A percentile compares a stretch with the other conserved stretches of the same genome.
Evolutionary conservation across 2,797 vertebrate species (phyloP).

Genomic region (Pseudochirops cupreus): DNA sequence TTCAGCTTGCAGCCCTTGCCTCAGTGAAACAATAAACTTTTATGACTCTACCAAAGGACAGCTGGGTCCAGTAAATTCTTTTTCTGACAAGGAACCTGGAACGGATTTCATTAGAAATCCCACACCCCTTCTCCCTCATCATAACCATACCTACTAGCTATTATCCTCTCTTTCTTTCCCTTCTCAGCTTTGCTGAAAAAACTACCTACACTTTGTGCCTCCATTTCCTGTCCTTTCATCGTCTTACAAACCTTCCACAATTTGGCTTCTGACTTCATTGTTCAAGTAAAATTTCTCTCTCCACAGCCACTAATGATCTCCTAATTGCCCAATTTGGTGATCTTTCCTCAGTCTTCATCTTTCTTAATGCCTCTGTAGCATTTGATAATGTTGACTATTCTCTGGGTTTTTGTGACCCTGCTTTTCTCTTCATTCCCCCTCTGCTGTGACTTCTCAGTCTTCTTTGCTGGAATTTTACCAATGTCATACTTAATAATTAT

Average conservation of each 20-base stretch:
- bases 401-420: neutral
- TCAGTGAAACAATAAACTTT: too few relatives aligned
- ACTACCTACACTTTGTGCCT: neutral
- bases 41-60: too few relatives aligned
- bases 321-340: neutral
- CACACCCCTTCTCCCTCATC: too few relatives aligned
- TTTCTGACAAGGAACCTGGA: too few relatives aligned
- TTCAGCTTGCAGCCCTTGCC: too few relatives aligned
- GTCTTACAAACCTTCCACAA: neutral
- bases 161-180: neutral
- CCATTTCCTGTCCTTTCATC: neutral
- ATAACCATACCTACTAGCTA: neutral
- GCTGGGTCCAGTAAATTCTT: too few relatives aligned
- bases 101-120: too few relatives aligned
- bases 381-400: neutral
- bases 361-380: neutral
- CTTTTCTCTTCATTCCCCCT: neutral
- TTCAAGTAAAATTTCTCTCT: neutral
- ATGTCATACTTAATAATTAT: neutral
- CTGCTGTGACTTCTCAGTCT: neutral
- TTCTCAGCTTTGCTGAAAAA: neutral
- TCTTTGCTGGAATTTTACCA: neutral
- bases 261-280: neutral
- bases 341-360: neutral
- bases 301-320: too few relatives aligned